Conservation (phyloP, 2,888 invertebrate genomes). For the Tinea pellionella region DNA sequence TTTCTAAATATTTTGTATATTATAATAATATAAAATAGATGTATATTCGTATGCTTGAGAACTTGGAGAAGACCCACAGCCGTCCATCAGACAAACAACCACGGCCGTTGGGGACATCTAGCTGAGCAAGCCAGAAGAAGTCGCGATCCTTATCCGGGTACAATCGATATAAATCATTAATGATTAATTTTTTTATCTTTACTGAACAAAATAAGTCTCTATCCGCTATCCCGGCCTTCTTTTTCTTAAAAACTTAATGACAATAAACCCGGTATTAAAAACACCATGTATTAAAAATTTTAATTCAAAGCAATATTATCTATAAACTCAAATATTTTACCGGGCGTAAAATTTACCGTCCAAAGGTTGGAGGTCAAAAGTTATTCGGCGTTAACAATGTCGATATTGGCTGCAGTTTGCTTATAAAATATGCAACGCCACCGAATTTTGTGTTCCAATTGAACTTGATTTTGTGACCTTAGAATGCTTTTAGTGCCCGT, state of each 20-base stretch:
- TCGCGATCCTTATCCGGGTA: too few species aligned
- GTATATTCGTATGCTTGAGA: too few species aligned
- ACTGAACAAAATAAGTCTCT: too few species aligned
- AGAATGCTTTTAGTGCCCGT: neutral
- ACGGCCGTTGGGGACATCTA: too few species aligned
- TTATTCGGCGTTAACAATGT: constrained; percentile 12
- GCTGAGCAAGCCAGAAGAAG: too few species aligned
- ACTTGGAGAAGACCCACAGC: too few species aligned
- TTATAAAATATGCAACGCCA: constrained; percentile 8
- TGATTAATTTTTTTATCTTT: too few species aligned
- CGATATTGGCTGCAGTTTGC: constrained; percentile 11
- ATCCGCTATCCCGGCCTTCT: too few species aligned
- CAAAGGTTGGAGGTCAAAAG: constrained; percentile 7
- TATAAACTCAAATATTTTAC: neutral
- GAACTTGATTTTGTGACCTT: neutral
- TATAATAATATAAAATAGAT: neutral
- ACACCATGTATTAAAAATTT: neutral
- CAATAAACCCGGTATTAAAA: neutral
- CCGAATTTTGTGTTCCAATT: neutral
- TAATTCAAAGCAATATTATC: neutral
- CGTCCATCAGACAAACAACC: too few species aligned
- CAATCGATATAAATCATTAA: too few species aligned
- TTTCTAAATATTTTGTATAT: neutral
- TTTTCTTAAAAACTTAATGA: too few species aligned
- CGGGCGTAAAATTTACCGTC: constrained; percentile 7